These are phyloP conservation scores for Galbula dea DNA, from an alignment of 2,113 vertebrate genomes.

Conservation along the genomic window DNA sequence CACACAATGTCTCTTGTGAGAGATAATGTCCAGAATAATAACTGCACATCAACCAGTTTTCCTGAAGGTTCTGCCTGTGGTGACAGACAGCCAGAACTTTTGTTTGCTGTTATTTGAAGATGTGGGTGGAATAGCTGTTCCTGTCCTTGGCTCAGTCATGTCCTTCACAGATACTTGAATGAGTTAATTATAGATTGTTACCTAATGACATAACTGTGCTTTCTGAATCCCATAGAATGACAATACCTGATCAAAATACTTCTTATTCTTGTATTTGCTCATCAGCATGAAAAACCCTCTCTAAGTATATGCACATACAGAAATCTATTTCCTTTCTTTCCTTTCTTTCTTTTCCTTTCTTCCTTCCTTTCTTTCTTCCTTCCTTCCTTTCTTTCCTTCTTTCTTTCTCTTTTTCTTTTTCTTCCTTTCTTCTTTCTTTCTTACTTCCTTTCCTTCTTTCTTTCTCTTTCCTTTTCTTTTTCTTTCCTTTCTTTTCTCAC, in stretches of 20 bases:
- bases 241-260: slow-evolving; percentile 49
- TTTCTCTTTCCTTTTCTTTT: rapidly evolving
- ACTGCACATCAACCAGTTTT: slow-evolving; percentile 38
- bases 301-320: not conserved
- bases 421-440: not conserved
- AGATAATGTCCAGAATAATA: slow-evolving; percentile 45
- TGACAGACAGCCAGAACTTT: slow-evolving; percentile 66
- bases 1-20: not conserved
- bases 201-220: slow-evolving; percentile 63
- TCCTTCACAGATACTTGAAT: slow-evolving; percentile 67
- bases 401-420: no score
- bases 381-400: no score
- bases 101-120: slow-evolving; percentile 46
- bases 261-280: slow-evolving; percentile 32
- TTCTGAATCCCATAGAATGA: slow-evolving; percentile 62
- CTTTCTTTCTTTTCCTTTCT: rapidly evolving
- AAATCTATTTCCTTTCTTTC: not conserved
- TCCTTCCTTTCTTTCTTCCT: rapidly evolving
- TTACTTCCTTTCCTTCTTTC: no score
- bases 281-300: not conserved
- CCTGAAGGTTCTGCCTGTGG: slow-evolving; percentile 32
- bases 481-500: no score
- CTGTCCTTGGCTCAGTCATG: slow-evolving; percentile 41
- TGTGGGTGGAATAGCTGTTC: slow-evolving; percentile 53
- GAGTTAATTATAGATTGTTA: slow-evolving; percentile 71